Percentiles rank a stretch among this genome's conserved stretches.
Conservation (phyloP, 2,888 invertebrate species). For the Rotaria socialis region DNA sequence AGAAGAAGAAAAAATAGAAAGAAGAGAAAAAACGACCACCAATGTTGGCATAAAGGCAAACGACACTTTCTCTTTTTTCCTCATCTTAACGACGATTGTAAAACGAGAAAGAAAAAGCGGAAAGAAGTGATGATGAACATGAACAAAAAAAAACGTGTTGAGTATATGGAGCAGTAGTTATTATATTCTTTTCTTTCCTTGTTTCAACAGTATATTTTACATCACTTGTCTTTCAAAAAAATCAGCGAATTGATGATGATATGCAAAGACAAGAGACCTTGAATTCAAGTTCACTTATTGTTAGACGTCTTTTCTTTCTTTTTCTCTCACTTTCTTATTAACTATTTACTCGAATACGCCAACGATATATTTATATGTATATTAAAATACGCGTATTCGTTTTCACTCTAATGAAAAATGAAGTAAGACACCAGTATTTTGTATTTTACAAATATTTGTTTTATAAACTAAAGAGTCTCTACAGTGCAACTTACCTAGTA, state of each 20-base stretch:
- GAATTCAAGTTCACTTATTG: neutral
- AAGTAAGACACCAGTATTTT: neutral
- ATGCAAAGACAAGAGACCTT: conserved; percentile 4
- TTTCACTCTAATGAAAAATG: neutral
- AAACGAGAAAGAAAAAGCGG: neutral
- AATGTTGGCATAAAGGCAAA: neutral
- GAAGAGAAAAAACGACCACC: neutral
- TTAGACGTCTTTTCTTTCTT: neutral
- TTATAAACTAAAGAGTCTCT: neutral
- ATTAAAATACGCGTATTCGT: neutral
- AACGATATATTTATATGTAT: neutral
- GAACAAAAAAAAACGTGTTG: neutral
- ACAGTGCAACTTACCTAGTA: neutral
- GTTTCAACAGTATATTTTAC: neutral
- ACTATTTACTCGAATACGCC: neutral
- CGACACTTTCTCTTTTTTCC: neutral
- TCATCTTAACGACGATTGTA: neutral
- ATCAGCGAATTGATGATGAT: neutral
- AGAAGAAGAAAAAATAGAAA: neutral
- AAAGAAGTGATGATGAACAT: neutral
- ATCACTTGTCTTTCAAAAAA: conserved; percentile 6
- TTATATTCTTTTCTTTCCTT: conserved; percentile 7
- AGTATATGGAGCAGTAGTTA: neutral
- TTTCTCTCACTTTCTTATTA: neutral
- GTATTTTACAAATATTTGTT: neutral